phyloP scores from a whole-genome alignment of 2,797 vertebrate genomes.

The Siniperca scherzeri region DNA sequence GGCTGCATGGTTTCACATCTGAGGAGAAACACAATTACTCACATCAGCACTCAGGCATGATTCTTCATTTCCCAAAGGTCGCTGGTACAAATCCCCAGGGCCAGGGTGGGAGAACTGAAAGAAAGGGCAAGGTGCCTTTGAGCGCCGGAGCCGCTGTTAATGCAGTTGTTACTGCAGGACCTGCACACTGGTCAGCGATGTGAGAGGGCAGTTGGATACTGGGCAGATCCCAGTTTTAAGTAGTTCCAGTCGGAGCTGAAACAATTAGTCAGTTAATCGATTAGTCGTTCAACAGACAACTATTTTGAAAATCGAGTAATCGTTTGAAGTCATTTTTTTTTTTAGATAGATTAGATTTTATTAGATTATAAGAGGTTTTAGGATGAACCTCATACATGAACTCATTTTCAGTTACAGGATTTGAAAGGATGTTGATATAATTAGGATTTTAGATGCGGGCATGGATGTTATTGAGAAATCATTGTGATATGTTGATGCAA shows the following conservation, averaged over 20 bases:
- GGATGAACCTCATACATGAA: too few species aligned
- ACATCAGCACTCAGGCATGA: constrained; percentile 9
- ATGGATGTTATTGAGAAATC: too few species aligned
- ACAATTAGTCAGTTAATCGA: too few species aligned
- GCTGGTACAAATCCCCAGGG: constrained; percentile 8
- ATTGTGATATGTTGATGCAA: too few species aligned
- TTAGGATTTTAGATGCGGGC: too few species aligned
- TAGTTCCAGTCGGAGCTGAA: too few species aligned
- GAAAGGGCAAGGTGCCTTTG: constrained; percentile 46
- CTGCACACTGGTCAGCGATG: background rate
- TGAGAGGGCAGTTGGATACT: background rate
- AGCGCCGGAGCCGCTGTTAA: background rate
- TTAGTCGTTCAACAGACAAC: too few species aligned
- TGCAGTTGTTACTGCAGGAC: background rate
- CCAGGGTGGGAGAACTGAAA: background rate
- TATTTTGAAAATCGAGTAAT: too few species aligned
- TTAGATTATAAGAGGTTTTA: too few species aligned
- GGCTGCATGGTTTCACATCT: constrained; percentile 6
- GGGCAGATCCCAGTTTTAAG: background rate
- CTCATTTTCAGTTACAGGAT: too few species aligned
- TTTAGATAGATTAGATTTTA: too few species aligned
- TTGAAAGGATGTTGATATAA: background rate
- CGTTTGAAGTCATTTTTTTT: too few species aligned
- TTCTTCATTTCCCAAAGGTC: constrained; percentile 31
- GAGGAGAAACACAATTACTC: constrained; percentile 27